Evolutionary conservation across 2,888 invertebrate genomes (phyloP).

Genomic region (Isoperla grammatica): DNA sequence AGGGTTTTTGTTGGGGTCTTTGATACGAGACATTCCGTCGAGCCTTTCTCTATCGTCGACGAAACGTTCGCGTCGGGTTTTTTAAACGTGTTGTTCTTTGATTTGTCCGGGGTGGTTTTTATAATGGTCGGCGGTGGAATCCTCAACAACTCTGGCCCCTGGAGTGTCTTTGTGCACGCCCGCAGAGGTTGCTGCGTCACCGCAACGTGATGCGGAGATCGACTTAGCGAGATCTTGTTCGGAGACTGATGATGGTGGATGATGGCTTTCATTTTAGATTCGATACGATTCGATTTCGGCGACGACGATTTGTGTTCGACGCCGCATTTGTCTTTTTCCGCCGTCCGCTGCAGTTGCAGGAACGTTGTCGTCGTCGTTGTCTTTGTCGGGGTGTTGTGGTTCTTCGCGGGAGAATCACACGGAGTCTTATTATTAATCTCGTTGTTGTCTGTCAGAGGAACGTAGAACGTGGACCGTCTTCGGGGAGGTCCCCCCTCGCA

Average conservation of each 20-base stretch:
- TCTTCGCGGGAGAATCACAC: background rate
- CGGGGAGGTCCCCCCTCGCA: constrained; percentile 36
- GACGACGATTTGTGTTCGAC: background rate
- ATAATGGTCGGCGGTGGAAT: constrained; percentile 7
- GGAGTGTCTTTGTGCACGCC: constrained; percentile 23
- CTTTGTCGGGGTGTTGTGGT: too few relatives aligned
- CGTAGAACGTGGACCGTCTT: constrained; percentile 69
- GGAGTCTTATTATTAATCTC: constrained; percentile 10
- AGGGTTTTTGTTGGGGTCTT: constrained; percentile 10
- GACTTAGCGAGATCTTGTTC: background rate
- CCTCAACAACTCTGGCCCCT: constrained; percentile 23
- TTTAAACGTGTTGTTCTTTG: background rate
- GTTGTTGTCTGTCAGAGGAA: constrained; percentile 48
- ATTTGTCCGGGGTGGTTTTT: constrained; percentile 6
- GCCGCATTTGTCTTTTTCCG: background rate
- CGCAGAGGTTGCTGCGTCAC: background rate
- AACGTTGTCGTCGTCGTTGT: background rate
- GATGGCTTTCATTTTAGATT: background rate
- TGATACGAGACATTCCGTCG: background rate
- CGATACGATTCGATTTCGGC: background rate
- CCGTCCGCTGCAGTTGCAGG: background rate
- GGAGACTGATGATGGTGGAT: background rate
- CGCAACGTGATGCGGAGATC: background rate
- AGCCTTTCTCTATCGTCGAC: background rate
- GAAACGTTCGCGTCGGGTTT: background rate